Base-by-base conservation (phyloP, 2,888 invertebrate genomes). In the Drosophila cyrtoloma region DNA sequence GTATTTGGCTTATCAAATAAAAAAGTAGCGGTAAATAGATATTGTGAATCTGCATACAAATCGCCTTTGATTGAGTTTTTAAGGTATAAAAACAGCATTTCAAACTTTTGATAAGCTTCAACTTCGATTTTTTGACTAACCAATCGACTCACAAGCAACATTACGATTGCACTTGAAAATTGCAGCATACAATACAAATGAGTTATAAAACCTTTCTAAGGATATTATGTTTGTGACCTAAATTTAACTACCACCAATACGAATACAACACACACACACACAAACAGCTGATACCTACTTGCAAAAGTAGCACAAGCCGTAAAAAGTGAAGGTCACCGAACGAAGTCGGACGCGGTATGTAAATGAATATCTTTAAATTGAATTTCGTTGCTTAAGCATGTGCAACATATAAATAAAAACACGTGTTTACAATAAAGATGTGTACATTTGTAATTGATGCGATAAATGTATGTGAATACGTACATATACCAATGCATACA, bases 221-320 rank as follows among this genome's bases (percentile, higher is more conserved):
- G 77, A 85, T 81, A 77, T 50, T 53, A 72, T 81, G 87, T 70
- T 68, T 81, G 73, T 84, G 84, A 84, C 84, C 84, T 86, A 89
- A 82, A 81, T 84, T 70, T 47, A 71, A 67, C 65, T 59, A 84
- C 75, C 77, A 58, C 71, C 66, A 68, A 42, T 44, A 58, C 30
- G 16, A 30, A 22, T 22, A 58, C 42, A 44, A 32, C 32, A 58
- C 42, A 58, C 58, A 42, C 12, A 22, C 44, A 55, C 33, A 42
- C 32, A 50, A 44, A 50, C 74, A 75, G 66, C 72, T 71, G 71
- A 53, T 72, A 50, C 56, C 65, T 53, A 65, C 53, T 65, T 62
- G 58, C 55, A 62, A 66, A 79, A 72, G 65, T 79, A 79, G 79
- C 68, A 79, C 79, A 79, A 73, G 22, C n/a, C 64, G 53, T 39